Percentiles rank a stretch among this genome's conserved stretches.
These are phyloP conservation scores for Anorthoa munda DNA, from an alignment of 2,888 invertebrate genomes.

Conservation along the genomic window DNA sequence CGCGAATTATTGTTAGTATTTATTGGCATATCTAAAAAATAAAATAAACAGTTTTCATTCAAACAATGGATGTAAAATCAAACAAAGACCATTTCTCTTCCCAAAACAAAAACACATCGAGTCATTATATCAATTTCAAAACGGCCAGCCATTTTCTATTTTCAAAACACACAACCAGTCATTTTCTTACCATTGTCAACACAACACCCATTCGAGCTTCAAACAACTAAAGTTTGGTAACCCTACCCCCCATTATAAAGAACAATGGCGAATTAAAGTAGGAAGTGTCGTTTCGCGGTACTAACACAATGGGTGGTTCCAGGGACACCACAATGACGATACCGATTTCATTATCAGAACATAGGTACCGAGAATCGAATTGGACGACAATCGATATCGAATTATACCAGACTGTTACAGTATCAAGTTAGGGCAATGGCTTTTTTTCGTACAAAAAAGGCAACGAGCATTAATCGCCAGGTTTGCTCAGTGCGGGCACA, in stretches of 20 bases:
- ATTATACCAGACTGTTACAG: background rate
- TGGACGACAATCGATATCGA: constrained; percentile 40
- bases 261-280: constrained; percentile 66
- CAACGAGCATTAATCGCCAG: too few species aligned
- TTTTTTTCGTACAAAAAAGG: too few species aligned
- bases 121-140: background rate
- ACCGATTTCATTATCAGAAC: constrained; percentile 60
- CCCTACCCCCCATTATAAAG: constrained; percentile 55
- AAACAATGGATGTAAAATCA: too few species aligned
- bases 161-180: background rate
- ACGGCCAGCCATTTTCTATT: constrained; percentile 5
- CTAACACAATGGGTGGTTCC: constrained; percentile 68
- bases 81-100: background rate
- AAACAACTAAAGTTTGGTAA: constrained; percentile 55
- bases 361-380: constrained; percentile 52
- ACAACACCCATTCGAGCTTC: constrained; percentile 34
- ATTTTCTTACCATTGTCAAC: constrained; percentile 23
- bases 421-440: too few species aligned
- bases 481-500: too few species aligned
- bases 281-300: constrained; percentile 71
- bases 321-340: constrained; percentile 65
- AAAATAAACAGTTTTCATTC: background rate
- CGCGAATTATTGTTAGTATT: too few species aligned
- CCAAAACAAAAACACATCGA: background rate
- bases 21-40: too few species aligned